Base-by-base conservation (phyloP, 2,113 vertebrate species). In the Pitta sordida region DNA sequence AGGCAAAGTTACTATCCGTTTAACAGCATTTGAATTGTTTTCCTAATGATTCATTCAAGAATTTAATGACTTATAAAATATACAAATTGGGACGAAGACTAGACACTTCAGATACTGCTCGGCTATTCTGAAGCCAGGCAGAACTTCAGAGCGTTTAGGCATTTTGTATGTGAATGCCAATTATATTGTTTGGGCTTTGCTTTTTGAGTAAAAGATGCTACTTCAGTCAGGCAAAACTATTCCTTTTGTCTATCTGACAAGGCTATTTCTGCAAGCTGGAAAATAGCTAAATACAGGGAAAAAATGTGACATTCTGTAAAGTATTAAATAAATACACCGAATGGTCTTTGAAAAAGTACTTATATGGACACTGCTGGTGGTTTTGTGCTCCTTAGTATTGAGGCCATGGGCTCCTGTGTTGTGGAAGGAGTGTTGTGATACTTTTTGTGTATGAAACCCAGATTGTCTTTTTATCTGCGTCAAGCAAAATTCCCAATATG, bases 21-120 rank as follows among this genome's bases (percentile, higher is more conserved):
- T 96, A 96, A 97, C 92, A 95, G 94, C 87, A 96, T 88, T 95
- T 88, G 77, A 97, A 97, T 97, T 97, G 93, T 97, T 97, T 98
- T 97, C 94, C 93, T 98, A 94, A 97, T 97, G 96, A 96, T 95
- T 95, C 88, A 97, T 96, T 96, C 92, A 95, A 97, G 84, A 96
- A 93, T 96, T 96, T 97, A 95, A 95, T 91, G 88, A 96, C 76
- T 97, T 96, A 94, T 95, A 94, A 97, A 97, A 97, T 93, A 94
- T 23, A 98, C 91, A 94, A 86, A 95, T 97, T 94, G 94, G 86
- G 83, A 93, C 73, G 18, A 83, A 96, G 87, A 94, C 79, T 71
- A 83, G 95, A 91, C 93, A 74, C 80, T 87, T 94, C 78, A 95
- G 86, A 95, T 97, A 93, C 74, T 92, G 94, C 78, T 97, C 91